Evolutionary conservation across 2,888 invertebrate species (phyloP).

Genomic region (Leptarthrus brevirostris): DNA sequence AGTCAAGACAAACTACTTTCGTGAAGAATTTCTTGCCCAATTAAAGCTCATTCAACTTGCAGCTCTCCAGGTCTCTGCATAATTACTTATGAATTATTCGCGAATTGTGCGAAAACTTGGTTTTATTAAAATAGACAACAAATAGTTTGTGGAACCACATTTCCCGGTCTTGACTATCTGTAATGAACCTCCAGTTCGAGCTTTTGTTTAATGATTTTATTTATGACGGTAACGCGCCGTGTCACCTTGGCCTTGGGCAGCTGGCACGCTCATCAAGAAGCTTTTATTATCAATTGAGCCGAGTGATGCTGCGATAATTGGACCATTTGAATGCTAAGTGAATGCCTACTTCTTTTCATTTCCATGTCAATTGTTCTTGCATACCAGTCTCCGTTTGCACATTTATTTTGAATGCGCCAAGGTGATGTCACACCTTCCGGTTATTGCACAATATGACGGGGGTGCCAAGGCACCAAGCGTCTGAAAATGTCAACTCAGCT

Average conservation of each 20-base stretch:
- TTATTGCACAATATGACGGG: slow-evolving; percentile 18
- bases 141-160: neutral
- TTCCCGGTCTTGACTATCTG: neutral
- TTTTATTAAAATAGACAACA: neutral
- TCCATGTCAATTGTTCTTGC: neutral
- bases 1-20: neutral
- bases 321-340: slow-evolving; percentile 25
- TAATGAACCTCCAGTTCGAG: neutral
- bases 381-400: neutral
- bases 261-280: neutral
- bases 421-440: slow-evolving; percentile 37
- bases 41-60: slow-evolving; percentile 14
- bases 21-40: slow-evolving; percentile 25
- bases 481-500: slow-evolving; percentile 7
- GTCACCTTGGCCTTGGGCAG: slow-evolving; percentile 28
- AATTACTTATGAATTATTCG: slow-evolving; percentile 29
- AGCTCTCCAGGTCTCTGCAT: neutral
- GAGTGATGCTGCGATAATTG: slow-evolving; percentile 15
- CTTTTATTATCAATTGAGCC: neutral
- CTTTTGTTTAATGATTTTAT: neutral
- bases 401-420: neutral
- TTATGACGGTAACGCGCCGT: neutral
- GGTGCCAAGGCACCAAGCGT: neutral
- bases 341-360: slow-evolving; percentile 27
- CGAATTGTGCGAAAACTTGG: slow-evolving; percentile 9